A percentile compares a stretch with the other conserved stretches of the same genome.
These are phyloP conservation scores for Thalassoma bifasciatum DNA, from an alignment of 2,113 vertebrate species.

Conservation along the genomic window DNA sequence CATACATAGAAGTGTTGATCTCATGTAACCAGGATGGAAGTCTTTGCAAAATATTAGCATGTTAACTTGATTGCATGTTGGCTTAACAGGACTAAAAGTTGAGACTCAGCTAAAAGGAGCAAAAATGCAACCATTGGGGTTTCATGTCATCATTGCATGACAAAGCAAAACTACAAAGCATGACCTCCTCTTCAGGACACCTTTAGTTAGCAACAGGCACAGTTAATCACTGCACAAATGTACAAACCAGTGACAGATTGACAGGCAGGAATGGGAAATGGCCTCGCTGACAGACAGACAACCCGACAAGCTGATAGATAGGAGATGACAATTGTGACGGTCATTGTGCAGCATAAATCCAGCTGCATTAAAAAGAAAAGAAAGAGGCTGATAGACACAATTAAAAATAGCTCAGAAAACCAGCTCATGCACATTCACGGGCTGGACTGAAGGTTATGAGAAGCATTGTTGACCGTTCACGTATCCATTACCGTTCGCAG, in stretches of 20 bases:
- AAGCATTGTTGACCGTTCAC: constrained; percentile 77
- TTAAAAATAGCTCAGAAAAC: constrained; percentile 55
- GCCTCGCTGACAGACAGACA: constrained; percentile 12
- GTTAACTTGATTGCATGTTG: neutral
- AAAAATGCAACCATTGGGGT: neutral
- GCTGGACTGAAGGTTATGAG: constrained; percentile 59
- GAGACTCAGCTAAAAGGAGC: neutral
- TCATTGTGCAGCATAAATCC: neutral
- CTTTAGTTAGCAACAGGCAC: neutral
- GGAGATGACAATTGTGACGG: constrained; percentile 12
- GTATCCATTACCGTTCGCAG: constrained; percentile 59
- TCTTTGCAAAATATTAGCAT: neutral
- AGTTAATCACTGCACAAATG: constrained; percentile 23
- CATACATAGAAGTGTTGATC: neutral
- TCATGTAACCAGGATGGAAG: neutral
- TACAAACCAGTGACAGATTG: constrained; percentile 46
- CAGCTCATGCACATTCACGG: constrained; percentile 17
- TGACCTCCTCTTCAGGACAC: constrained; percentile 19
- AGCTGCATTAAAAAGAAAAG: neutral
- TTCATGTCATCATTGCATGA: neutral
- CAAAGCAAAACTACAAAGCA: neutral
- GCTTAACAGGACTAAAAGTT: neutral
- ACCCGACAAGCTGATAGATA: neutral
- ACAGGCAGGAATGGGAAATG: constrained; percentile 11
- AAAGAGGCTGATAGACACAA: constrained; percentile 32